Conservation (phyloP, 2,113 vertebrate genomes). For the Bungarus multicinctus region DNA sequence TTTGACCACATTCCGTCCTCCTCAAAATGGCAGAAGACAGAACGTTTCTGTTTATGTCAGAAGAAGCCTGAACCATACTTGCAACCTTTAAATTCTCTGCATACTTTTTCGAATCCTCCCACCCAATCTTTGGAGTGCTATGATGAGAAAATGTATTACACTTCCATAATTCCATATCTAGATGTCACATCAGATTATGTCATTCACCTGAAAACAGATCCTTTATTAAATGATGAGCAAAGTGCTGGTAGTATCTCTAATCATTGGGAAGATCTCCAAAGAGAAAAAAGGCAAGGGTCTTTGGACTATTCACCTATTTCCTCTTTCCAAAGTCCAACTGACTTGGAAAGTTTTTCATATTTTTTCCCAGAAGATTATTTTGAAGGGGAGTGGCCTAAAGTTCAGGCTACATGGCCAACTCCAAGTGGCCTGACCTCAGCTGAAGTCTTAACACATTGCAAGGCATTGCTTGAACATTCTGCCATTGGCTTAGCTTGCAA, state of each 20-base stretch:
- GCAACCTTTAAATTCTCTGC: not conserved
- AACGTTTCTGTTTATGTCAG: constrained; percentile 59
- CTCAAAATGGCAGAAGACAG: constrained; percentile 42
- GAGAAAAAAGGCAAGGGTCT: constrained; percentile 43
- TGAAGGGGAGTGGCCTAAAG: constrained; percentile 48
- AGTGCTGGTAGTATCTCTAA: constrained; percentile 31
- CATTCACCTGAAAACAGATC: constrained; percentile 42
- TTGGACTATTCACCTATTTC: constrained; percentile 60
- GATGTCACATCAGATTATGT: constrained; percentile 75
- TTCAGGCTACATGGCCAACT: constrained; percentile 70
- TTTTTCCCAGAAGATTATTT: constrained; percentile 82
- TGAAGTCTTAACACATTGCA: constrained; percentile 73
- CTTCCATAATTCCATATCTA: constrained; percentile 71
- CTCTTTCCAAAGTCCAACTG: constrained; percentile 44
- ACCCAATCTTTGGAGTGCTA: constrained; percentile 58
- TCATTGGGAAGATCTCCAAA: constrained; percentile 20
- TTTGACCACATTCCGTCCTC: constrained; percentile 69
- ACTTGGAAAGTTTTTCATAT: constrained; percentile 71
- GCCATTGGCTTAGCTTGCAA: constrained; percentile 69
- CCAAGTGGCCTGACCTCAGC: constrained; percentile 71
- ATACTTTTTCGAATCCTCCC: constrained; percentile 28
- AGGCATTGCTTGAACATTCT: constrained; percentile 71
- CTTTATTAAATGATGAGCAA: constrained; percentile 33
- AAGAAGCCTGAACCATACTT: constrained; percentile 43
- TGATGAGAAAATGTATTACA: constrained; percentile 70